Evolutionary conservation across 2,888 invertebrate genomes (phyloP).

Genomic region (Stenurella melanura): DNA sequence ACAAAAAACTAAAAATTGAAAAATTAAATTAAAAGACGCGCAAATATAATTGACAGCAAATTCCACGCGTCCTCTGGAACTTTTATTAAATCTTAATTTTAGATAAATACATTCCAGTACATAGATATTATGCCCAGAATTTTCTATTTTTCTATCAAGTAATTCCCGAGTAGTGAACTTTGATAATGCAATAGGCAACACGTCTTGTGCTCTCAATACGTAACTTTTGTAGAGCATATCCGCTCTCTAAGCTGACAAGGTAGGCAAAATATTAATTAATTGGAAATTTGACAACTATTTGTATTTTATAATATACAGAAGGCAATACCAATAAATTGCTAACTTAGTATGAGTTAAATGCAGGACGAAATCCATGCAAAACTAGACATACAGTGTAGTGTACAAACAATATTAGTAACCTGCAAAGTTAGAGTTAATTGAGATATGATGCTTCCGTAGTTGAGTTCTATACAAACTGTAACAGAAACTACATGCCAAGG

Average conservation of each 20-base stretch:
- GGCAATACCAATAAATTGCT: neutral
- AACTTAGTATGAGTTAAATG: neutral
- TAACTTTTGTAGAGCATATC: neutral
- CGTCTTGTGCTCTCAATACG: neutral
- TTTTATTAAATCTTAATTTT: too few relatives aligned
- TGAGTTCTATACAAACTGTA: too few relatives aligned
- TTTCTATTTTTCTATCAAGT: too few relatives aligned
- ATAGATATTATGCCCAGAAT: too few relatives aligned
- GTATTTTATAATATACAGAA: neutral
- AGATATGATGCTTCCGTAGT: neutral
- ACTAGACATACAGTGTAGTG: neutral
- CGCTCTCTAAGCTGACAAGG: neutral
- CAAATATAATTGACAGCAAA: too few relatives aligned
- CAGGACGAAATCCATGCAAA: neutral
- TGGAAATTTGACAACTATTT: slow-evolving; percentile 1
- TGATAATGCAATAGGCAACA: neutral
- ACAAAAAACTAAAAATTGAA: too few relatives aligned
- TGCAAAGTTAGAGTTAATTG: neutral
- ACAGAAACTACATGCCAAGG: too few relatives aligned
- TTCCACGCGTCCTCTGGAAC: too few relatives aligned
- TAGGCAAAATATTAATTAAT: neutral
- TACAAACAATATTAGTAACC: neutral
- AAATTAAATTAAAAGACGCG: too few relatives aligned
- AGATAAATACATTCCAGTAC: too few relatives aligned
- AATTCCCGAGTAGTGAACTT: too few relatives aligned